Conservation (phyloP, 2,888 invertebrate genomes). For the Meteorus cinctellus region DNA sequence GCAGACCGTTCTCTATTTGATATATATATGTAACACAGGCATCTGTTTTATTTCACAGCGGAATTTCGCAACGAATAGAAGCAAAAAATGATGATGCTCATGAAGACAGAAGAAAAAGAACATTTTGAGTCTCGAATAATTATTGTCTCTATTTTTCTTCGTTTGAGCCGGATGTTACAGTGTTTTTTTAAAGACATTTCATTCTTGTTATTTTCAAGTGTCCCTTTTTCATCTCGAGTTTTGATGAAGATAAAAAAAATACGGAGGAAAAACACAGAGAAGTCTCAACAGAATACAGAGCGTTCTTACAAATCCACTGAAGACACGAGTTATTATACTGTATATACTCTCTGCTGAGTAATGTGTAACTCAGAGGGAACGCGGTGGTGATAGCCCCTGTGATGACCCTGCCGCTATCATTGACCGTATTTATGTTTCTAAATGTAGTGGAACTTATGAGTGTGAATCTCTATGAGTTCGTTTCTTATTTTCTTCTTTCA, state of each 20-base stretch:
- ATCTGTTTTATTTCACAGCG: not conserved
- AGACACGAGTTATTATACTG: constrained; percentile 4
- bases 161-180: not conserved
- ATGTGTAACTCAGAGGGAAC: not conserved
- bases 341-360: not conserved
- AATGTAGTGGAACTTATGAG: not conserved
- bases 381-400: constrained; percentile 54
- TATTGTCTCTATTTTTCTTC: not conserved
- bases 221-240: not conserved
- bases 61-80: not conserved
- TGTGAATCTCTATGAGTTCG: not conserved
- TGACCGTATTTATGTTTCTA: constrained; percentile 50
- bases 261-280: constrained; percentile 4
- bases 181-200: not conserved
- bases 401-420: constrained; percentile 59
- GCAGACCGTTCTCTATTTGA: not conserved
- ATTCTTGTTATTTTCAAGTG: constrained; percentile 1
- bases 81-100: not conserved
- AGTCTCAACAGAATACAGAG: constrained; percentile 20
- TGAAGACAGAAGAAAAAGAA: not conserved
- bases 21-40: not conserved
- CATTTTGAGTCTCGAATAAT: not conserved
- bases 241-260: not conserved
- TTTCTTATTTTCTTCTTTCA: not conserved
- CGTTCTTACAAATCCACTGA: constrained; percentile 7